Percentiles rank a stretch among this genome's conserved stretches.
Conservation (phyloP, 2,113 vertebrate species). For the Leucoraja erinaceus region DNA sequence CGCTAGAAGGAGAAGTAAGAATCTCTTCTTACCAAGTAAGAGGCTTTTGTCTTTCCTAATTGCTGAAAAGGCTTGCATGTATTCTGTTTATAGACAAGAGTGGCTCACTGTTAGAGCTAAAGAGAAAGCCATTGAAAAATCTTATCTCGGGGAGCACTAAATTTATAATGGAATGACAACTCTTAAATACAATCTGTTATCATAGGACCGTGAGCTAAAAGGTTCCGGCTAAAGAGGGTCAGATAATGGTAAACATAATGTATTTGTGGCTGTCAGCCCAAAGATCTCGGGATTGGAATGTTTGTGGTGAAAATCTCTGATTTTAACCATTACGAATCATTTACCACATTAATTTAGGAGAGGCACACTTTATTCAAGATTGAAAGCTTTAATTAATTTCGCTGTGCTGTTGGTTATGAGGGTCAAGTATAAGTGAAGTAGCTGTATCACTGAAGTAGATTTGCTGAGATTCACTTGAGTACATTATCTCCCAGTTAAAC, state of each 20-base stretch:
- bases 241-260: conserved; percentile 16
- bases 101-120: background rate
- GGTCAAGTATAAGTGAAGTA: conserved; percentile 1
- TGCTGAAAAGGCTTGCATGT: background rate
- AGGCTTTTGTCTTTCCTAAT: background rate
- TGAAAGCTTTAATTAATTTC: background rate
- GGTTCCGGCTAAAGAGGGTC: conserved; percentile 11
- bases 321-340: background rate
- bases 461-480: background rate
- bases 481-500: too few relatives aligned
- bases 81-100: conserved; percentile 17
- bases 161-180: conserved; percentile 25
- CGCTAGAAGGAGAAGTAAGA: too few relatives aligned
- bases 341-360: background rate
- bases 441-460: background rate
- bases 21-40: background rate
- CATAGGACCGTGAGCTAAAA: background rate
- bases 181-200: conserved; percentile 25
- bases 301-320: background rate
- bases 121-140: conserved; percentile 7
- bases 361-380: background rate
- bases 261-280: background rate
- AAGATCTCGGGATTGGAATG: background rate
- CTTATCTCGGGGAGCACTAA: conserved; percentile 23
- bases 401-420: background rate